Conservation (phyloP, 1,140 invertebrate species). For the Portunus trituberculatus region DNA sequence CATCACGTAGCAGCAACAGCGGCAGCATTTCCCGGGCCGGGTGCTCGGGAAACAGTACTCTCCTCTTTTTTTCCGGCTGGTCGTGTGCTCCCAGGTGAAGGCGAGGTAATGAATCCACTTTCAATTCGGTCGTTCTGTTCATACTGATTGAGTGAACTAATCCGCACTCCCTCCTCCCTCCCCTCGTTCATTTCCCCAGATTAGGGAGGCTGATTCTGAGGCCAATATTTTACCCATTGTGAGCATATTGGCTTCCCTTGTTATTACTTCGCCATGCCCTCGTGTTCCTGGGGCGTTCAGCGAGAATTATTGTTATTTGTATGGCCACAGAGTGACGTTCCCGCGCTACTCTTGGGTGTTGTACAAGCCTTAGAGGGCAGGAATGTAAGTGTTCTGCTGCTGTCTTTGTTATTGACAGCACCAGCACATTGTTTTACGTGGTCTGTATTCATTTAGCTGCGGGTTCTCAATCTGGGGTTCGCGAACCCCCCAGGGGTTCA, state of each 20-base stretch:
- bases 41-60: background rate
- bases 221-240: background rate
- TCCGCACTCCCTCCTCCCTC: background rate
- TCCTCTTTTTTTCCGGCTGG: background rate
- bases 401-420: too few relatives aligned
- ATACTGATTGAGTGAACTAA: conserved; percentile 12
- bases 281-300: background rate
- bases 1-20: too few relatives aligned
- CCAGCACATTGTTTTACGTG: too few relatives aligned
- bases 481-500: too few relatives aligned
- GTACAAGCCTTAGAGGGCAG: too few relatives aligned
- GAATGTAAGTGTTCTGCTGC: too few relatives aligned
- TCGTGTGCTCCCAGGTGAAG: background rate
- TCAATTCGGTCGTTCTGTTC: background rate
- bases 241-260: background rate
- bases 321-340: too few relatives aligned
- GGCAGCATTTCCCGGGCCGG: background rate
- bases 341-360: background rate
- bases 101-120: background rate
- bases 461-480: too few relatives aligned
- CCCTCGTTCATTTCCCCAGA: background rate
- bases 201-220: background rate
- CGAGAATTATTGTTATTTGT: too few relatives aligned
- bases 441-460: too few relatives aligned
- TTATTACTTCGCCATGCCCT: background rate